Conservation (phyloP, 2,797 vertebrate genomes). For the Gobionotothen gibberifrons region DNA sequence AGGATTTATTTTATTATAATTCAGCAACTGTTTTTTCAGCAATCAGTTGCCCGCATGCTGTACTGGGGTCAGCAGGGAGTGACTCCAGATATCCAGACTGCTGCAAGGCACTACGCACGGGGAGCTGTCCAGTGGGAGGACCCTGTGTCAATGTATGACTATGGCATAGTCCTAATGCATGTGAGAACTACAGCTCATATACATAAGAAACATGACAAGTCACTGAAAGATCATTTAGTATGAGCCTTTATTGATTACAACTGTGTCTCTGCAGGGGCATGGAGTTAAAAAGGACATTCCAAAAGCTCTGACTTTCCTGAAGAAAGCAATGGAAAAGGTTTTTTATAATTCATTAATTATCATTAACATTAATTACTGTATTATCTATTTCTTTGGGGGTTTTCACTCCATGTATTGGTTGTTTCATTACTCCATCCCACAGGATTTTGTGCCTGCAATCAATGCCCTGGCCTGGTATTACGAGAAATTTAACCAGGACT, state of each 20-base stretch:
- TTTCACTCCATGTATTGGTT: neutral
- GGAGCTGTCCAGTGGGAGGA: constrained; percentile 81
- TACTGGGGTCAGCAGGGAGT: constrained; percentile 90
- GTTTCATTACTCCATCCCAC: neutral
- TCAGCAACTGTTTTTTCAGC: constrained; percentile 66
- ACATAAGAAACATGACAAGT: neutral
- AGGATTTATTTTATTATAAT: neutral
- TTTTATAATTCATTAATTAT: constrained; percentile 5
- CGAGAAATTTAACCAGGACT: constrained; percentile 81
- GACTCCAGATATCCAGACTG: constrained; percentile 78
- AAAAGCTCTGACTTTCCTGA: constrained; percentile 81
- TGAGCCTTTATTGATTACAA: neutral
- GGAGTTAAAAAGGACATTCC: constrained; percentile 83
- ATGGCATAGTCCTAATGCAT: constrained; percentile 84
- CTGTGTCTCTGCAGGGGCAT: constrained; percentile 75
- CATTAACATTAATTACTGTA: too few species aligned
- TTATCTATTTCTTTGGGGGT: neutral
- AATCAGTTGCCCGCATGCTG: constrained; percentile 84
- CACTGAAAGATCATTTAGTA: neutral
- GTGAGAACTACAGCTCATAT: constrained; percentile 59
- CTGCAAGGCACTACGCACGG: constrained; percentile 84
- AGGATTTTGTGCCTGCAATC: constrained; percentile 85
- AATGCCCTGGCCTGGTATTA: constrained; percentile 88
- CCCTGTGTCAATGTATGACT: constrained; percentile 87
- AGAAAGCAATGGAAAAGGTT: constrained; percentile 84